These are phyloP conservation scores for Xylocopa sonorina DNA, from an alignment of 1,140 invertebrate genomes.

Conservation along the genomic window DNA sequence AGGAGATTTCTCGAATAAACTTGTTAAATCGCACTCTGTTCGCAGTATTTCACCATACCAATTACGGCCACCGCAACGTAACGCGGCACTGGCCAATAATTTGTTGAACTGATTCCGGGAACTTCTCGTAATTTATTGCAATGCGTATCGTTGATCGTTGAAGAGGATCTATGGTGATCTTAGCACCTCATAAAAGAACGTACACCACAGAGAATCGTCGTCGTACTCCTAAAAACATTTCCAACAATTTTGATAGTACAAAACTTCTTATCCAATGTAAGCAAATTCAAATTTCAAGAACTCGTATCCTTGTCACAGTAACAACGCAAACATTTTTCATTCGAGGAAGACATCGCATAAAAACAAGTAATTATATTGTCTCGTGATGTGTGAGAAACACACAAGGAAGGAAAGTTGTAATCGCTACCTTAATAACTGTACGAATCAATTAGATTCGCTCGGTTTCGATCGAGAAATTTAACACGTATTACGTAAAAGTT, in stretches of 20 bases:
- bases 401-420: slow-evolving; percentile 7
- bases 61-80: slow-evolving; percentile 61
- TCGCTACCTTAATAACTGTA: not conserved
- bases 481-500: not conserved
- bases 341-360: not conserved
- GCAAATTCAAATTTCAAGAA: too few species aligned
- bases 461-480: not conserved
- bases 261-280: too few species aligned
- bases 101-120: slow-evolving; percentile 55
- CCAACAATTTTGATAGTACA: too few species aligned
- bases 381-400: not conserved
- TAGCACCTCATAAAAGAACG: not conserved
- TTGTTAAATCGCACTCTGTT: slow-evolving; percentile 57
- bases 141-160: slow-evolving; percentile 33
- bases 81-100: slow-evolving; percentile 52
- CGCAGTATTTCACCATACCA: slow-evolving; percentile 59
- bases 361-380: not conserved
- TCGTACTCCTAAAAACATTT: not conserved
- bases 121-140: slow-evolving; percentile 62
- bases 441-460: slow-evolving; percentile 2
- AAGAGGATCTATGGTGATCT: slow-evolving; percentile 4
- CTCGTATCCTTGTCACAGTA: too few species aligned
- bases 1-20: slow-evolving; percentile 48
- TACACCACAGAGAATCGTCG: not conserved
- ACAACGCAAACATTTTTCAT: too few species aligned